phyloP scores from a whole-genome alignment of 2,888 invertebrate species.

The Biston stratarius region DNA sequence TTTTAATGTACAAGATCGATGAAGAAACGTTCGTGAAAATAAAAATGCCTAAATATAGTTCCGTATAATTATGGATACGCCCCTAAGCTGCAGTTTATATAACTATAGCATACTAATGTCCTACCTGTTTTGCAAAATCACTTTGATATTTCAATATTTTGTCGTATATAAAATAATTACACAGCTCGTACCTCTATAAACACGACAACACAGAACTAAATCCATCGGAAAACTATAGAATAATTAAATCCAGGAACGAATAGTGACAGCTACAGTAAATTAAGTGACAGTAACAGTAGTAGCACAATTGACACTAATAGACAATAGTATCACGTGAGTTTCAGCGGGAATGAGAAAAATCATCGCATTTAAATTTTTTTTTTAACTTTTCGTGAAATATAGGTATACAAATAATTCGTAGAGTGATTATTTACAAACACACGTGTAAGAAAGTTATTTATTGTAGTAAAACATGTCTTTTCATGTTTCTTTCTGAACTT shows the following conservation, averaged over 20 bases:
- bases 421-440: too few relatives aligned
- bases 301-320: too few relatives aligned
- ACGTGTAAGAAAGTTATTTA: too few relatives aligned
- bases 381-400: too few relatives aligned
- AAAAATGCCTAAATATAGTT: not conserved
- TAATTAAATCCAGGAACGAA: not conserved
- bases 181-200: not conserved
- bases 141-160: not conserved
- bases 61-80: not conserved
- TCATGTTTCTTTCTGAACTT: too few relatives aligned
- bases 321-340: too few relatives aligned
- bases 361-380: too few relatives aligned
- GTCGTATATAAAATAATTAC: not conserved
- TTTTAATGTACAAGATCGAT: conserved; percentile 34
- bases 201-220: not conserved
- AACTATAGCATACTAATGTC: not conserved
- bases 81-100: not conserved
- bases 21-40: conserved; percentile 19
- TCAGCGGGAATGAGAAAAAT: too few relatives aligned
- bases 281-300: not conserved
- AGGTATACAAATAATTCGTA: too few relatives aligned
- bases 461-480: too few relatives aligned
- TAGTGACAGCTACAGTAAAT: not conserved
- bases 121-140: conserved; percentile 3
- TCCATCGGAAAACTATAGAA: conserved; percentile 19